Conservation (phyloP, 2,797 vertebrate genomes). For the Darevskia nairensis region DNA sequence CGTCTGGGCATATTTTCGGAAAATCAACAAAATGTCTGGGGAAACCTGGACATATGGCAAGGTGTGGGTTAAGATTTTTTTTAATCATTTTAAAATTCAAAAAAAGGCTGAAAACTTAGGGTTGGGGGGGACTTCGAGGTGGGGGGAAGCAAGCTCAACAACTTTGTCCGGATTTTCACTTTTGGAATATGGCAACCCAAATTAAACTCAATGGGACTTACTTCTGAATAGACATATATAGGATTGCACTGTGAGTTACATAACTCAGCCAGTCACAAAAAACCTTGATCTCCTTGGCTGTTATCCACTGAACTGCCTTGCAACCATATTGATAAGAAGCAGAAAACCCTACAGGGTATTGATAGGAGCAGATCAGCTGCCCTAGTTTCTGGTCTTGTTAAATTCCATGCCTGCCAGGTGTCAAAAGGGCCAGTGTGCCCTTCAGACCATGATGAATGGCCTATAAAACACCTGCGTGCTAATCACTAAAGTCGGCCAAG, state of each 20-base stretch:
- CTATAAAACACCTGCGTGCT: background rate
- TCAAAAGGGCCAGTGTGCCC: background rate
- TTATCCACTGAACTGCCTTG: background rate
- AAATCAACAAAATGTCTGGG: too few species aligned
- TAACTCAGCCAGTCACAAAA: background rate
- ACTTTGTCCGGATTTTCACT: too few species aligned
- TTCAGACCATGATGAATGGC: background rate
- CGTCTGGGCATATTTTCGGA: too few species aligned
- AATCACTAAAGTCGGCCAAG: background rate
- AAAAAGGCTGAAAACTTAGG: too few species aligned
- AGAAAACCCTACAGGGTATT: background rate
- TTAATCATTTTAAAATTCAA: too few species aligned
- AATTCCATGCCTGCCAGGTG: background rate
- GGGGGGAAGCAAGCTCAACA: too few species aligned
- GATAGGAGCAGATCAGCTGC: background rate
- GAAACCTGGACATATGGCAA: too few species aligned
- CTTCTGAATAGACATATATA: too few species aligned
- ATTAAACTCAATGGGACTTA: too few species aligned
- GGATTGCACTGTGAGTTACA: background rate
- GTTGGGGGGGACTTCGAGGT: too few species aligned
- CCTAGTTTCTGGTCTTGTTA: background rate
- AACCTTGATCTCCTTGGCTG: background rate
- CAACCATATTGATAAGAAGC: background rate
- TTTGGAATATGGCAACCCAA: too few species aligned
- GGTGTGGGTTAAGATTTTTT: too few species aligned